Evolutionary conservation across 1,140 invertebrate species (phyloP), one percentile per base, ranked within the genome.

Genomic region (Teleogryllus occipitalis): DNA sequence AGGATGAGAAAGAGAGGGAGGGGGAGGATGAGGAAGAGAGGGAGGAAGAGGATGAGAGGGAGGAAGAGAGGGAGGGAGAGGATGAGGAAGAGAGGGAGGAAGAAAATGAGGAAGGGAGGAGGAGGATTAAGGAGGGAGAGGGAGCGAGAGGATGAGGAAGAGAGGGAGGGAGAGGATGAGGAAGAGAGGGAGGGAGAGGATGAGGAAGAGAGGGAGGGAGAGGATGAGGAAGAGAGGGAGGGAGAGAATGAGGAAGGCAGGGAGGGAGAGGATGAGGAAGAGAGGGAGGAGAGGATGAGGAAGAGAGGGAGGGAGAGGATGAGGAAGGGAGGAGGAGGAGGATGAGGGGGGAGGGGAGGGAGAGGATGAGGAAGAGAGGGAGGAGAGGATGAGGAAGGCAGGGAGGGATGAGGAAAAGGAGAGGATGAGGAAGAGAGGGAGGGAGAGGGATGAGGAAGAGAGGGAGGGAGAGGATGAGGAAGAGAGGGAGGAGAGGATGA

Each of bases 201-300:
- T 15, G 65, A 72, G 65, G 65, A 72, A 72, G 2, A 3, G n/a
- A n/a, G n/a, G n/a, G 65, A 72, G 73, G 65, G 76, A 12, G 65
- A 8, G 39, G 49, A 81, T 48, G 18, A 79, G 18, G 54, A 72
- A 18, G 54, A 72, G n/a, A n/a, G 14, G n/a, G 65, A 72, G n/a
- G n/a, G 6, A 15, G n/a, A n/a, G n/a, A 6, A 54, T 46, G 76
- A 21, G n/a, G 74, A 77, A 75, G 48, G 27, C 6, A 73, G 39
- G 75, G 48, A 78, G 77, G 47, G 48, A n/a, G 46, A 49, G 47
- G 49, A 47, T 48, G 72, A 79, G 72, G 47, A 79, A 48, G 47
- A 76, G 75, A 76, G 76, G 46, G 78, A 72, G 79, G 72, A 78
- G 76, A 77, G 54, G 65, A 65, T n/a, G 48, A 49, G n/a, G 21